Evolutionary conservation across 1,140 invertebrate species (phyloP), one percentile per base, ranked within the genome.

Genomic region (Ectropis grisescens): DNA sequence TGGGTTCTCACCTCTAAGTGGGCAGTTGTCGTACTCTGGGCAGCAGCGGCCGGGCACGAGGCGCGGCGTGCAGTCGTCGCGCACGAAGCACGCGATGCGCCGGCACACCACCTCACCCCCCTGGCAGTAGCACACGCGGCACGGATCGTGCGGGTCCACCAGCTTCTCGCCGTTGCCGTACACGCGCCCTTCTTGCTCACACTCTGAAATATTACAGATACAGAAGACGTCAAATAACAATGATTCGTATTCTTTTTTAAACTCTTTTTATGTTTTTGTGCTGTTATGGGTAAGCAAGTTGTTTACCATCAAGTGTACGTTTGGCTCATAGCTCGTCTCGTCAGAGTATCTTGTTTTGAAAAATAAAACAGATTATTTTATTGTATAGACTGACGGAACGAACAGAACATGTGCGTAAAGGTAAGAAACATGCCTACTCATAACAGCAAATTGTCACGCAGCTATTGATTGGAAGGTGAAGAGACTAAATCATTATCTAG

Each of bases 1-100:
- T 7, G 29, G 15, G 11, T 28, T 1, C 30, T 30, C 27, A 75
- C 75, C 88, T 78, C 86, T 83, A 22, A 86, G 85, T 23, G 90
- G 89, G 69, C 91, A 92, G 71, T 92, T 89, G 52, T 92, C 89
- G 60, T 92, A 93, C 53, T 90, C 88, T 1, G 90, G 91, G 58
- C 91, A 93, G 66, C 91, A 93, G 46, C 88, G 84, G 5, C 90
- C 90, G 1, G 86, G 81, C 16, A 91, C 85, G 38, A 86, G 85
- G 37, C 84, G 84, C 38, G 86, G 90, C 53, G 87, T 84, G 68
- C 91, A 93, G 65, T 93, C 91, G 42, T 87, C 86, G 23, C 91
- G 80, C 40, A 86, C 85, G 72, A 88, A 91, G 69, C 91, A 93
- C 23, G 89, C 88, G 30, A 92, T 88, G 27, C 88, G 83, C 24